Conservation (phyloP, 2,888 invertebrate genomes). For the Lochmaea capreae region DNA sequence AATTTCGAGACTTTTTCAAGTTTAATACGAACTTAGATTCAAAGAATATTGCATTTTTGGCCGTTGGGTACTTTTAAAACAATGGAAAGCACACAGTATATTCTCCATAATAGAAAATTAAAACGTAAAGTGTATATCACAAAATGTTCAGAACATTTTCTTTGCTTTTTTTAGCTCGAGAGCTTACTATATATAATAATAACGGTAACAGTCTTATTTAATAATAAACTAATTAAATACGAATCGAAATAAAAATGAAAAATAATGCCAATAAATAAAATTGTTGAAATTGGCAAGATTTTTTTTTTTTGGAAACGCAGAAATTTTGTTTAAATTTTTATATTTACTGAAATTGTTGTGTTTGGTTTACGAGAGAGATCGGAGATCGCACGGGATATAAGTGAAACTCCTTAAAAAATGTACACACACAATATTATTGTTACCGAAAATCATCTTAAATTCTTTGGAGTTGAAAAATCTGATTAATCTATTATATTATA, state of each 20-base stretch:
- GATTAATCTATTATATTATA: too few relatives aligned
- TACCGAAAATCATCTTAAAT: too few relatives aligned
- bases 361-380: too few relatives aligned
- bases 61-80: conserved; percentile 52
- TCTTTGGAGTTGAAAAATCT: too few relatives aligned
- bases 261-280: conserved; percentile 51
- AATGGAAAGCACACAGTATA: conserved; percentile 60
- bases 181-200: conserved; percentile 57
- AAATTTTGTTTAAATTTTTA: conserved; percentile 22
- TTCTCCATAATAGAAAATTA: conserved; percentile 53
- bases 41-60: conserved; percentile 59
- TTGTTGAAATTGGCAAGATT: conserved; percentile 47
- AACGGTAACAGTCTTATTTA: conserved; percentile 67
- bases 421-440: too few relatives aligned
- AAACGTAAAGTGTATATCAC: conserved; percentile 64
- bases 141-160: conserved; percentile 65
- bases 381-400: too few relatives aligned
- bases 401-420: too few relatives aligned
- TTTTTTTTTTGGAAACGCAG: conserved; percentile 36
- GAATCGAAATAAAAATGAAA: conserved; percentile 53
- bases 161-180: conserved; percentile 60
- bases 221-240: conserved; percentile 62
- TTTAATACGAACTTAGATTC: conserved; percentile 24
- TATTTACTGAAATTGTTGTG: too few relatives aligned
- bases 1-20: conserved; percentile 12